A percentile compares a stretch with the other conserved stretches of the same genome.
Evolutionary conservation across 2,797 vertebrate genomes (phyloP).

Genomic region (Sciurus vulgaris): DNA sequence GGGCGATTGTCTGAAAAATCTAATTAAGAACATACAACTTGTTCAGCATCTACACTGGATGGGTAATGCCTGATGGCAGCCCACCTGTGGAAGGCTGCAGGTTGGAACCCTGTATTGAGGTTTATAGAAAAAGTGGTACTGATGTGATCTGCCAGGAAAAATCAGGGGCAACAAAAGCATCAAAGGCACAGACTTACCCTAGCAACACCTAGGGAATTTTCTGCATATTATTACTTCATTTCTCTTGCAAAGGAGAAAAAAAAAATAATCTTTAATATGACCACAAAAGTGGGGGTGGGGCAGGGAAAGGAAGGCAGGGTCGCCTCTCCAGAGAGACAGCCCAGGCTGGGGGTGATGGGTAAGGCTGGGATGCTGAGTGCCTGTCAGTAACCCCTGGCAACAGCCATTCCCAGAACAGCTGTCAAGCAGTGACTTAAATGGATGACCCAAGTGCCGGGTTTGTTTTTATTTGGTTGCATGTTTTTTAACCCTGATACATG

Average conservation of each 20-base stretch:
- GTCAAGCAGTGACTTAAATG: slow-evolving; percentile 86
- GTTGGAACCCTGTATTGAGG: background rate
- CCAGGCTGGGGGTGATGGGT: slow-evolving; percentile 78
- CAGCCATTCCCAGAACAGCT: slow-evolving; percentile 83
- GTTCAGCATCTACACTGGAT: background rate
- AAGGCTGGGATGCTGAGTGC: slow-evolving; percentile 73
- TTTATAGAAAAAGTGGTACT: background rate
- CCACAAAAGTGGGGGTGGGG: background rate
- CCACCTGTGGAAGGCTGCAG: slow-evolving; percentile 32
- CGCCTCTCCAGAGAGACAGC: slow-evolving; percentile 76
- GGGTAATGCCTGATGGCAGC: background rate
- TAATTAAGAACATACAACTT: background rate
- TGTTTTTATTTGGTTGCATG: slow-evolving; percentile 80
- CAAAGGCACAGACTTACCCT: slow-evolving; percentile 15
- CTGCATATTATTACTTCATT: background rate
- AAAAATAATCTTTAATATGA: slow-evolving; percentile 66
- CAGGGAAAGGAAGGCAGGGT: slow-evolving; percentile 65
- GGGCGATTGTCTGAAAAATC: slow-evolving; percentile 31
- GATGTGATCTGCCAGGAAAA: slow-evolving; percentile 27
- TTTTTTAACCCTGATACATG: slow-evolving; percentile 81
- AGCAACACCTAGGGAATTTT: slow-evolving; percentile 42
- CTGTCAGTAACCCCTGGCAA: slow-evolving; percentile 85
- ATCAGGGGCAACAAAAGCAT: slow-evolving; percentile 37
- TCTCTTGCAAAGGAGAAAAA: background rate
- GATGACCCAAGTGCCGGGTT: slow-evolving; percentile 82